A percentile compares a stretch with the other conserved stretches of the same genome.
These are phyloP conservation scores for Hypanus sabinus DNA, from an alignment of 2,113 vertebrate species.

Conservation along the genomic window DNA sequence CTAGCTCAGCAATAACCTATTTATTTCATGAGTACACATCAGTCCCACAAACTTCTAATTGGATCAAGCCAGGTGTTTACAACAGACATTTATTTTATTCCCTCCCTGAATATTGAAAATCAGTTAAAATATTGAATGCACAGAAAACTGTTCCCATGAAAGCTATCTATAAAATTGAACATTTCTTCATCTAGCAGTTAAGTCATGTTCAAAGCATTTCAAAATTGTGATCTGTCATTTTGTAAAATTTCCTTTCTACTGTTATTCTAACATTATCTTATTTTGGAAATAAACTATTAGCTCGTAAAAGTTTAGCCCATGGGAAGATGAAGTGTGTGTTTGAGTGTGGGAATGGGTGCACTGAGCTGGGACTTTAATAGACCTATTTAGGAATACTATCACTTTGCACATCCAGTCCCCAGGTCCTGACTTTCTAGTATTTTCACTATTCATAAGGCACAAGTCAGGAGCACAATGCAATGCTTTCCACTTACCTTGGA, in stretches of 20 bases:
- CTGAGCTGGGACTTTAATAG: no score
- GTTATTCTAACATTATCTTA: not conserved
- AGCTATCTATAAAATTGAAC: not conserved
- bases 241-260: not conserved
- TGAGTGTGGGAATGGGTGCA: no score
- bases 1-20: slow-evolving; percentile 10
- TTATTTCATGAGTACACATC: slow-evolving; percentile 38
- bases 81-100: not conserved
- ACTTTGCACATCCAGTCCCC: no score
- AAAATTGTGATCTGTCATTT: not conserved
- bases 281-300: not conserved
- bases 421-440: no score
- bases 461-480: no score
- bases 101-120: no score
- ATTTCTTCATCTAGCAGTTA: not conserved
- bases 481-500: no score
- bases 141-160: not conserved
- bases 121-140: not conserved
- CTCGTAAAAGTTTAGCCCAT: not conserved
- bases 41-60: slow-evolving; percentile 37
- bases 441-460: no score
- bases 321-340: not conserved
- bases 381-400: no score
- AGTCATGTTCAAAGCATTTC: not conserved
- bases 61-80: slow-evolving; percentile 37